Evolutionary conservation across 2,888 invertebrate genomes (phyloP), one percentile per base, ranked within the genome.

Genomic region (Agriotes lineatus): DNA sequence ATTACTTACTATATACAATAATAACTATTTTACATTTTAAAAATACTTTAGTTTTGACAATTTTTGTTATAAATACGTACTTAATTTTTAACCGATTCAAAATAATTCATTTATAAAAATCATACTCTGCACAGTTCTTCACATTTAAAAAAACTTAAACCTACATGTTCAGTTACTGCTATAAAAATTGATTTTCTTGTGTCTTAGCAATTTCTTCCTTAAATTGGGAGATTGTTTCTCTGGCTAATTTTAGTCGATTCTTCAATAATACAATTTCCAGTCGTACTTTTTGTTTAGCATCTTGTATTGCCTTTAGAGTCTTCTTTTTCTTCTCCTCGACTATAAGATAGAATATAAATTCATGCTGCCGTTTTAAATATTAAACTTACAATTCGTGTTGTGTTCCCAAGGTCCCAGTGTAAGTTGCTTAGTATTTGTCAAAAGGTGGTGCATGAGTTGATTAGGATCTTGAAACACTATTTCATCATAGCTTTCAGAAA

Each of bases 401-500:
- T 96, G 96, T 57, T 88, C 90, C 90, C 94, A 94, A 20, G 88
- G 82, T 0, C 91, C 92, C 65, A 90, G 87, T 0, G 91, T 90
- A 18, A 95, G 84, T 0, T 92, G 93, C 77, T 93, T 92, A 0
- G 92, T 90, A 75, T 88, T 92, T 69, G 90, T 93, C 39, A 97
- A 85, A 22, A 96, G 86, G 80, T 96, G 94, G 79, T 96, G 95
- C 96, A 97, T 96, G 73, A 94, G 85, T 70, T 93, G 93, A 0
- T 95, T 95, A 0, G 95, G 95, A 82, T 96, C 95, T 84, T 95
- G 95, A 80, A 96, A 96, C 0, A 97, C 95, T 60, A 98, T 93
- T 87, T 98, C 98, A 82, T 98, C 98, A 79, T 97, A 99, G 70
- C 92, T 94, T 84, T 99, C 98, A 0, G 96, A 95, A 7, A 97